Evolutionary conservation across 1,140 invertebrate genomes (phyloP), one percentile per base, ranked within the genome.

Genomic region (Penaeus vannamei): DNA sequence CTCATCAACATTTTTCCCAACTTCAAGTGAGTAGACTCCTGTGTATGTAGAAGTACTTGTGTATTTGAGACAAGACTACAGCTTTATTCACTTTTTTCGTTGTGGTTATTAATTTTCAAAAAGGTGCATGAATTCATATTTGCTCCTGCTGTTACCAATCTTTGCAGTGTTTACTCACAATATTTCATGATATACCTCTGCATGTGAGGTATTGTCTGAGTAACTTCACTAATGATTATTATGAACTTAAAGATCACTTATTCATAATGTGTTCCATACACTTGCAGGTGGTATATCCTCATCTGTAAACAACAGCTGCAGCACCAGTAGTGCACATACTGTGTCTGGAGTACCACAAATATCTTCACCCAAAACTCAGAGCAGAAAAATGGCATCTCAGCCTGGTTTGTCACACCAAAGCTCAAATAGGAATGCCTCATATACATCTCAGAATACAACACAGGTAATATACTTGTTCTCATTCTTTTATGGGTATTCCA

Each of bases 361-460:
- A 91, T 93, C 94, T 79, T 94, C 94, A 36, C 94, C 94, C 89
- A 94, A 94, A 91, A 94, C 94, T 32, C 93, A 94, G 92, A 94
- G 92, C 87, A 92, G 92, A 79, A 93, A 94, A 86, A 90, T 90
- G 81, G 79, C 85, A 20, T 66, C 62, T 59, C 89, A 87, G 59
- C 81, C 89, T 46, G 80, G 85, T 23, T 64, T 89, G 77, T 61
- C 85, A 76, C 85, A 86, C 85, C 84, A 90, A 69, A 90, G 80
- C 85, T 79, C 80, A 86, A 86, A 84, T 66, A 82, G 85, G 60
- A 86, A 84, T 77, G 64, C 85, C 29, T 89, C 87, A 46, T 90
- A 90, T 64, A 36, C 85, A 22, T 60, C 89, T 59, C 89, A 90
- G 81, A 86, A 86, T 87, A 61, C 89, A 20, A 83, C 85, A 83